These are phyloP conservation scores for Pristionchus pacificus DNA, from an alignment of 1,140 invertebrate genomes.

Conservation along the genomic window DNA sequence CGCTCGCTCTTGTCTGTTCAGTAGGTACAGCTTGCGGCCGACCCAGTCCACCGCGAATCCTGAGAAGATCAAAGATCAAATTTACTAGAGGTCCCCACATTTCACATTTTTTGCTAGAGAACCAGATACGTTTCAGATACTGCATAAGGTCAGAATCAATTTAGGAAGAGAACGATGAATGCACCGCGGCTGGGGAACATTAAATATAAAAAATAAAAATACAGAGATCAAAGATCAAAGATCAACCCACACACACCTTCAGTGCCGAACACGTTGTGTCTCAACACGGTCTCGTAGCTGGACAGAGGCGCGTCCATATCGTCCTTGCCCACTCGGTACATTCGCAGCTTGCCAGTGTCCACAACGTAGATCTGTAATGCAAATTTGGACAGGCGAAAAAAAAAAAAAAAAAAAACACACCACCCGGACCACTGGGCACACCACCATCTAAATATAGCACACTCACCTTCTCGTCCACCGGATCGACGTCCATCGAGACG, in stretches of 20 bases:
- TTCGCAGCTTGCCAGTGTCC: conserved; percentile 87
- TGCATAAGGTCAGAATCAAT: conserved; percentile 21
- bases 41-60: conserved; percentile 87
- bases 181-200: no score
- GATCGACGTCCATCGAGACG: conserved; percentile 89
- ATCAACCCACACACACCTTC: conserved; percentile 67
- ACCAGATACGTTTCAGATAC: conserved; percentile 1
- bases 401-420: background rate
- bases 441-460: conserved; percentile 35
- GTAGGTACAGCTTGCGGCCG: conserved; percentile 88
- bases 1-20: conserved; percentile 90
- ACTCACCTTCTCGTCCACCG: conserved; percentile 67
- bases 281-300: conserved; percentile 74
- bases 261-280: conserved; percentile 85
- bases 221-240: no score
- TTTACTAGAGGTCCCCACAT: conserved; percentile 47
- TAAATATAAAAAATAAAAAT: no score
- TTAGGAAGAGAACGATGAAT: no score
- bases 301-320: conserved; percentile 68
- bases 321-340: conserved; percentile 66
- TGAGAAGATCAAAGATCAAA: conserved; percentile 5
- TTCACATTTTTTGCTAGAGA: conserved; percentile 1
- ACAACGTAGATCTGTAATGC: conserved; percentile 70
- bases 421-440: conserved; percentile 57
- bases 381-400: background rate